These are phyloP conservation scores for Aldrovandia affinis DNA, from an alignment of 2,797 vertebrate species.

Conservation along the genomic window DNA sequence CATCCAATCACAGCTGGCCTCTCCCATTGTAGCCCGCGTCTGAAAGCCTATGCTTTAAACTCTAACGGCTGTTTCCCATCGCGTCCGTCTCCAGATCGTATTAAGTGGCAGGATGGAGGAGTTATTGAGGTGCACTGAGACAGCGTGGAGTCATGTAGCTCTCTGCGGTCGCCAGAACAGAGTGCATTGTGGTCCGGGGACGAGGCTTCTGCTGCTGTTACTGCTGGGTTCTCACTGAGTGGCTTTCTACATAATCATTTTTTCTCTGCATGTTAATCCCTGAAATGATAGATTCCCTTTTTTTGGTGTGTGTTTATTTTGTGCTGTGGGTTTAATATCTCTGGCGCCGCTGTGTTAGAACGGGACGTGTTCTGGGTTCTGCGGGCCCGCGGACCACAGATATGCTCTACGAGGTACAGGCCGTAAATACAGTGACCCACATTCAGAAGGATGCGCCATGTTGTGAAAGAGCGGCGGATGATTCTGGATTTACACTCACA, in stretches of 20 bases:
- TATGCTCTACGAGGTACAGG: background rate
- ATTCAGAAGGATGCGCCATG: background rate
- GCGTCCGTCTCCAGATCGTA: background rate
- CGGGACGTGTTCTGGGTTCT: background rate
- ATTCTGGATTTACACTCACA: slow-evolving; percentile 5
- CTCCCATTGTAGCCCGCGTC: background rate
- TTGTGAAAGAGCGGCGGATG: slow-evolving; percentile 10
- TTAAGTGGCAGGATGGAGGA: background rate
- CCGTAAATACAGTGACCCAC: background rate
- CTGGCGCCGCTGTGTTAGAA: background rate
- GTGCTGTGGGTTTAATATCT: slow-evolving; percentile 3
- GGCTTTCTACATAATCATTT: background rate
- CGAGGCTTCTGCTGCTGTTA: background rate
- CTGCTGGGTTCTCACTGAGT: background rate
- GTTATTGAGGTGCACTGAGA: background rate
- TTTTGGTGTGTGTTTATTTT: background rate
- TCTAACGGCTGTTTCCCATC: no score
- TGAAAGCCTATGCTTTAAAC: slow-evolving; percentile 5
- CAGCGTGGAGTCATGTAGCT: background rate
- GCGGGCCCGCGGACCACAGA: background rate
- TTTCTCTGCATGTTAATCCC: background rate
- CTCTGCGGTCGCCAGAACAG: background rate
- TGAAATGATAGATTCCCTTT: background rate
- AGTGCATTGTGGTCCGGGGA: background rate
- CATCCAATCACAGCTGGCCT: background rate